phyloP scores from a whole-genome alignment of 2,113 vertebrate genomes.

The Mesembrinibis cayennensis region DNA sequence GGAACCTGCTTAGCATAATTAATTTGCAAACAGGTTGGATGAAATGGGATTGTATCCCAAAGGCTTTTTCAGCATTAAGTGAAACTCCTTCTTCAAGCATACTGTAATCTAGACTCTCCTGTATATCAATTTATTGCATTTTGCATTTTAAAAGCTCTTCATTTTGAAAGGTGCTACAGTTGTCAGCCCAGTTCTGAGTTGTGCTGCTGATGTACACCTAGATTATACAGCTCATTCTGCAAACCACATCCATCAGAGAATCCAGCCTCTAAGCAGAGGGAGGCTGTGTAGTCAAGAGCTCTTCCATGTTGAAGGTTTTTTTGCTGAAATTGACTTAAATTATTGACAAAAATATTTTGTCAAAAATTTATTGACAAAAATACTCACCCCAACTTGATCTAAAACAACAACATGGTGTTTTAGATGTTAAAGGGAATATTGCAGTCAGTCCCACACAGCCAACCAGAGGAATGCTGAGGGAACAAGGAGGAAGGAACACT shows the following conservation, averaged over 20 bases:
- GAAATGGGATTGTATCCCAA: constrained; percentile 50
- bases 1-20: constrained; percentile 52
- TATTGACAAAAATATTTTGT: too few relatives aligned
- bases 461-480: neutral
- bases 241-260: neutral
- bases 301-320: neutral
- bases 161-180: neutral
- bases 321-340: neutral
- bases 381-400: neutral
- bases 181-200: neutral
- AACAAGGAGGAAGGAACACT: neutral
- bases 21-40: constrained; percentile 46
- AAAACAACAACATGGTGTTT: neutral
- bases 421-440: neutral
- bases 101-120: neutral
- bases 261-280: neutral
- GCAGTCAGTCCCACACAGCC: neutral
- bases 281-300: neutral
- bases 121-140: neutral
- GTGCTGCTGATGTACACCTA: neutral
- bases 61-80: constrained; percentile 38
- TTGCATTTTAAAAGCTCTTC: neutral
- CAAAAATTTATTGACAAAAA: too few relatives aligned
- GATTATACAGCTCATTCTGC: neutral
- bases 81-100: neutral